Evolutionary conservation across 2,113 vertebrate genomes (phyloP).

Genomic region (Myiopsitta monachus): DNA sequence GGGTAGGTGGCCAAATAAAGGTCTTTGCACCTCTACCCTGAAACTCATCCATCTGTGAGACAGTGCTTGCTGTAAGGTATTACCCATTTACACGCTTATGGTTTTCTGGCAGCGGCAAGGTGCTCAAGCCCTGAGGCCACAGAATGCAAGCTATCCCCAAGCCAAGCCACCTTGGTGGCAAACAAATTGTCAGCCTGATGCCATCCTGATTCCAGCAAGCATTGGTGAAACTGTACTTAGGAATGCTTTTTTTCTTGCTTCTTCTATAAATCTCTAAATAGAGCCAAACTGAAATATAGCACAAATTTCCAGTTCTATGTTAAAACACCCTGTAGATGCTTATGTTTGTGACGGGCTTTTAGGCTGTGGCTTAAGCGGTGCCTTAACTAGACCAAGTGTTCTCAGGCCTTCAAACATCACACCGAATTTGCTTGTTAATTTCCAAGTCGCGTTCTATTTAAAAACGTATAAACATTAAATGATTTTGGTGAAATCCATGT

Average conservation of each 20-base stretch:
- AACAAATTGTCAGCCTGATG: neutral
- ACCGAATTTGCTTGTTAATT: neutral
- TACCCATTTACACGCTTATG: rapidly evolving
- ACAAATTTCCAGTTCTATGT: neutral
- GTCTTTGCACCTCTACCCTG: neutral
- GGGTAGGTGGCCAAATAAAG: neutral
- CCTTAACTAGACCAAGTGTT: neutral
- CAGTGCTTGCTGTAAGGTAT: neutral
- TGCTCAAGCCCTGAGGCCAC: too few species aligned
- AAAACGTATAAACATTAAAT: neutral
- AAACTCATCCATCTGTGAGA: neutral
- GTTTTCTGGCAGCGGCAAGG: neutral
- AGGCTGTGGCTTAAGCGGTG: neutral
- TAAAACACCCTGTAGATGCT: neutral
- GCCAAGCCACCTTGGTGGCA: rapidly evolving
- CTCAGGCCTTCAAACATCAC: neutral
- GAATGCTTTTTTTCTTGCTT: neutral
- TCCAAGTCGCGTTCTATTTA: neutral
- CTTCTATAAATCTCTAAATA: neutral
- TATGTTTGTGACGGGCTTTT: neutral
- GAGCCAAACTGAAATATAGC: neutral
- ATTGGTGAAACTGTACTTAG: neutral
- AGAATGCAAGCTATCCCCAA: neutral
- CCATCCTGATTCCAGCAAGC: neutral
- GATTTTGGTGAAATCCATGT: neutral